These are phyloP conservation scores for Drosophila longiperda DNA, from an alignment of 2,888 invertebrate genomes.

Conservation along the genomic window DNA sequence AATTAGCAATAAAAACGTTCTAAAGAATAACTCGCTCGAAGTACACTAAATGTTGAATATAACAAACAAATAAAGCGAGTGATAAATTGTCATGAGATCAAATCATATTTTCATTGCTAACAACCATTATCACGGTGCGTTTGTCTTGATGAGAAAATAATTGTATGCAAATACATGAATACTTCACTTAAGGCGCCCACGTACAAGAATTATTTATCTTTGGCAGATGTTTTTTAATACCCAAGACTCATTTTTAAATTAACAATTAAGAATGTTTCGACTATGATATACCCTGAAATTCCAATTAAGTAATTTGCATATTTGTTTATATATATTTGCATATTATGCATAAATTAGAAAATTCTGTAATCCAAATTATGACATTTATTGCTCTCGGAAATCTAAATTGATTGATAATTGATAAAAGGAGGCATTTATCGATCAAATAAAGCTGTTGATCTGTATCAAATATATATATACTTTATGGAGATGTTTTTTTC, in stretches of 20 bases:
- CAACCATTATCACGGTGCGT: conserved; percentile 63
- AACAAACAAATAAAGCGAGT: conserved; percentile 71
- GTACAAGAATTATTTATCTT: conserved; percentile 60
- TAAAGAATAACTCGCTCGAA: conserved; percentile 58
- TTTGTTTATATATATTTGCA: too few species aligned
- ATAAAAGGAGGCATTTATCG: too few species aligned
- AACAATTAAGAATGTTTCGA: too few species aligned
- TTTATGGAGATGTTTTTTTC: too few species aligned
- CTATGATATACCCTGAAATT: too few species aligned
- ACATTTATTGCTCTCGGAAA: too few species aligned
- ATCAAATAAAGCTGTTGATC: background rate
- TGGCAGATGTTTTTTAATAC: conserved; percentile 27
- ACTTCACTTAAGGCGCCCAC: conserved; percentile 18
- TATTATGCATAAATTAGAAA: too few species aligned
- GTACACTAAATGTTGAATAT: conserved; percentile 30
- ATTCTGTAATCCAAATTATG: too few species aligned
- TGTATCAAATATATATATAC: too few species aligned
- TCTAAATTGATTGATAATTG: too few species aligned
- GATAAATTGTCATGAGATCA: conserved; percentile 80
- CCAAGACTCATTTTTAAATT: background rate
- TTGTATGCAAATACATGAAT: conserved; percentile 70
- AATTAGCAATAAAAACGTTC: conserved; percentile 40
- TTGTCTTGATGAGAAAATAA: conserved; percentile 76
- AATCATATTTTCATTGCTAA: conserved; percentile 74
- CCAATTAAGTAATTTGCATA: too few species aligned